Conservation (phyloP, 2,113 vertebrate genomes). For the Nansenia antarctica region DNA sequence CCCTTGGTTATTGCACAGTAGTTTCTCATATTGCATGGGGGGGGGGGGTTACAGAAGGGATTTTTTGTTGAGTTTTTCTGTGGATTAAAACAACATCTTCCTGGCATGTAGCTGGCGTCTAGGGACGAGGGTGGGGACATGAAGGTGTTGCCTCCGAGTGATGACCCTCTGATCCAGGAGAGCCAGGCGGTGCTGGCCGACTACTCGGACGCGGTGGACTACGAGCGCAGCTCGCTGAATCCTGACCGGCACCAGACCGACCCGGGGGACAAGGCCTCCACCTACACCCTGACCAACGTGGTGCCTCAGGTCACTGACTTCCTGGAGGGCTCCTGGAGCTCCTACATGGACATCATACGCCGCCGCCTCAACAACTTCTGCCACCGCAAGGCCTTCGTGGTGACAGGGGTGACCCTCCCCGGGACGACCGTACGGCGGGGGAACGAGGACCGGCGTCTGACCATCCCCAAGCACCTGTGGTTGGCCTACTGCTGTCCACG, state of each 20-base stretch:
- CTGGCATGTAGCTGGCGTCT: constrained; percentile 68
- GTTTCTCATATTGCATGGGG: too few relatives aligned
- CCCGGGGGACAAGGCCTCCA: constrained; percentile 69
- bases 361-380: constrained; percentile 75
- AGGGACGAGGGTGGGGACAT: constrained; percentile 60
- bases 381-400: constrained; percentile 57
- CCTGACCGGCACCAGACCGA: constrained; percentile 73
- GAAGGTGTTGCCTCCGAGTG: constrained; percentile 58
- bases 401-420: constrained; percentile 63
- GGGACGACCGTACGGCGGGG: constrained; percentile 47
- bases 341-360: constrained; percentile 58
- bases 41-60: too few relatives aligned
- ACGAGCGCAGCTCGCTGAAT: constrained; percentile 72
- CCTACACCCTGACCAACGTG: constrained; percentile 82
- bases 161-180: constrained; percentile 59
- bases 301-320: constrained; percentile 70
- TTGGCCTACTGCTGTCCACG: constrained; percentile 71
- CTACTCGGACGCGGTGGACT: constrained; percentile 65
- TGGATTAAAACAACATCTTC: too few relatives aligned
- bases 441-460: constrained; percentile 53
- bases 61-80: too few relatives aligned
- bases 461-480: constrained; percentile 68
- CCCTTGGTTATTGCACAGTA: too few relatives aligned
- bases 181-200: constrained; percentile 69
- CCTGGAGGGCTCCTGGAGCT: constrained; percentile 61